Evolutionary conservation across 2,888 invertebrate genomes (phyloP).

Genomic region (Drosophila mimetica): DNA sequence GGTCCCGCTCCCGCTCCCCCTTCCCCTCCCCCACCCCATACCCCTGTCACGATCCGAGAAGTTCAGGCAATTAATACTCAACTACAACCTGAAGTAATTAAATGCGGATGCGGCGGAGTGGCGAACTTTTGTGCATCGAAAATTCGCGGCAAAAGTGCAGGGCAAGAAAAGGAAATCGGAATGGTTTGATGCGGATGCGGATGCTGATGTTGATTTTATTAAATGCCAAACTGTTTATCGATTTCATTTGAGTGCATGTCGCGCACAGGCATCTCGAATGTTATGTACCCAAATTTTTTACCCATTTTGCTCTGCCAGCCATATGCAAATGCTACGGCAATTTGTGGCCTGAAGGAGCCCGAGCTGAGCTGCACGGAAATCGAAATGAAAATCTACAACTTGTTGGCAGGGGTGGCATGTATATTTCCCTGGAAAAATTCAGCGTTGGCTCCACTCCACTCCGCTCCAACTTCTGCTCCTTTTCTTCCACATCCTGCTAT

Average conservation of each 20-base stretch:
- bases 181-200: slow-evolving; percentile 33
- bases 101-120: slow-evolving; percentile 11
- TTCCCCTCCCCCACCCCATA: too few species aligned
- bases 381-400: slow-evolving; percentile 78
- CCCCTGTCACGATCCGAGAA: too few species aligned
- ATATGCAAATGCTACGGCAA: slow-evolving; percentile 61
- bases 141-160: not conserved
- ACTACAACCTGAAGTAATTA: slow-evolving; percentile 15
- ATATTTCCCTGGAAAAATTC: slow-evolving; percentile 20
- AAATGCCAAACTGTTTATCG: slow-evolving; percentile 59
- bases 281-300: not conserved
- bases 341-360: slow-evolving; percentile 42
- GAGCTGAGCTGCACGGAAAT: slow-evolving; percentile 45
- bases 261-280: slow-evolving; percentile 49
- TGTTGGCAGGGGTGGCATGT: slow-evolving; percentile 45
- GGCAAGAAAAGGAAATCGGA: slow-evolving; percentile 1
- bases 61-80: slow-evolving; percentile 19
- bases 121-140: slow-evolving; percentile 14
- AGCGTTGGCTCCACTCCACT: slow-evolving; percentile 8
- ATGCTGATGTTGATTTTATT: slow-evolving; percentile 49
- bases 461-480: slow-evolving; percentile 3
- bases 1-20: not conserved
- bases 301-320: slow-evolving; percentile 2
- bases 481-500: slow-evolving; percentile 11
- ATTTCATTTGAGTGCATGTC: slow-evolving; percentile 59